Percentiles rank a stretch among this genome's conserved stretches.
Evolutionary conservation across 2,797 vertebrate genomes (phyloP).

Genomic region (Halcyon smyrnensis): DNA sequence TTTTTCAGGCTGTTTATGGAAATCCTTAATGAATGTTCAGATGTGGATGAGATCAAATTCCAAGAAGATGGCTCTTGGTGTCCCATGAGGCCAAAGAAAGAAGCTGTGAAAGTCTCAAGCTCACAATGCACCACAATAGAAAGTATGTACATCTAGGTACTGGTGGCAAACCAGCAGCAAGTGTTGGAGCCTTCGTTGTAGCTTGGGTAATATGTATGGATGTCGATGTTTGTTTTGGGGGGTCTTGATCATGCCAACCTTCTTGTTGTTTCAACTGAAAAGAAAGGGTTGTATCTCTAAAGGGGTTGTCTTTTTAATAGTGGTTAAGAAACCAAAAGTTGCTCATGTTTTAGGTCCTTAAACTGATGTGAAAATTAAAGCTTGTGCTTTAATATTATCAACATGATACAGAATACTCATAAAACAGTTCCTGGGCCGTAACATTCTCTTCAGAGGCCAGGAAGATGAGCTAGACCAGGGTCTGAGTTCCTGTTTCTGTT

Average conservation of each 20-base stretch:
- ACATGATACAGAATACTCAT: neutral
- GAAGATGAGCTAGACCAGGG: neutral
- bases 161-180: neutral
- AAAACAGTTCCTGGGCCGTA: neutral
- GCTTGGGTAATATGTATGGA: neutral
- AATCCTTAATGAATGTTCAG: constrained; percentile 95
- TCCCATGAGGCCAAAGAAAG: constrained; percentile 97
- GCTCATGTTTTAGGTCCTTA: neutral
- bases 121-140: constrained; percentile 87
- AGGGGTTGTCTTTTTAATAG: neutral
- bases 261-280: neutral
- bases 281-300: neutral
- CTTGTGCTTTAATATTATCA: neutral
- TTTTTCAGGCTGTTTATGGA: constrained; percentile 92
- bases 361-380: neutral
- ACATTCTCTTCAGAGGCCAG: neutral
- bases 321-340: neutral
- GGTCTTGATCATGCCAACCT: neutral
- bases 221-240: neutral
- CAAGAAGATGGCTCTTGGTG: constrained; percentile 97
- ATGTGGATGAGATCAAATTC: constrained; percentile 97
- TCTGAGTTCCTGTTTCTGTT: neutral
- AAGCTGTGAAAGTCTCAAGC: constrained; percentile 87
- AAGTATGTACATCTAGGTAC: constrained; percentile 78
- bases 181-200: neutral